A percentile compares a stretch with the other conserved stretches of the same genome.
phyloP scores from a whole-genome alignment of 2,797 vertebrate genomes.

The Linurgus olivaceus region DNA sequence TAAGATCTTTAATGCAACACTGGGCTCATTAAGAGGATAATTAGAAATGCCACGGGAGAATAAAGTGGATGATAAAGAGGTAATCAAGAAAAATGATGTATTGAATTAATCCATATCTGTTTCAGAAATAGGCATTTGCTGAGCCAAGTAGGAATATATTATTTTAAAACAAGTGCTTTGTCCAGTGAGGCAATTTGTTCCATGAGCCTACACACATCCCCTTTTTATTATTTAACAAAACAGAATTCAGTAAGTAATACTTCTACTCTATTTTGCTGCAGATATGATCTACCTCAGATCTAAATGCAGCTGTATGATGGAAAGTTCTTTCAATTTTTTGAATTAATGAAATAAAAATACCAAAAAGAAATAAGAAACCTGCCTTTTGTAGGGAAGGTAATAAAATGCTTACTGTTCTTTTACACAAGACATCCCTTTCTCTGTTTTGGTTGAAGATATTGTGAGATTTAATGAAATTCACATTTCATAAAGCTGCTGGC shows the following conservation, averaged over 20 bases:
- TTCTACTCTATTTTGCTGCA: neutral
- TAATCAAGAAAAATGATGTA: neutral
- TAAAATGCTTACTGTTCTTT: neutral
- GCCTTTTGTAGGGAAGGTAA: neutral
- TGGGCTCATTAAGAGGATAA: neutral
- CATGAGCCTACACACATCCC: fast-evolving
- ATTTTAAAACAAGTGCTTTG: neutral
- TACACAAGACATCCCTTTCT: neutral
- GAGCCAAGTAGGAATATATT: neutral
- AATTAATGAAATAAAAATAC: neutral
- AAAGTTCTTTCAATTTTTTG: neutral
- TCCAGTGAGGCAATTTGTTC: neutral
- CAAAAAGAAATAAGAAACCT: neutral
- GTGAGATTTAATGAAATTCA: neutral
- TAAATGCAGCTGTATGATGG: neutral
- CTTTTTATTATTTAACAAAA: neutral
- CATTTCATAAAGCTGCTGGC: neutral
- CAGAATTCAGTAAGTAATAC: neutral
- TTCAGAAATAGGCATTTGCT: neutral
- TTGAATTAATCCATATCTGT: neutral
- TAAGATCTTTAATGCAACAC: neutral
- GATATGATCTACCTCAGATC: neutral
- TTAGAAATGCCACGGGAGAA: fast-evolving
- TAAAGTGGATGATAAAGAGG: neutral
- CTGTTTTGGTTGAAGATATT: neutral